Conservation (phyloP, 2,113 vertebrate genomes). For the Solenodon paradoxus region DNA sequence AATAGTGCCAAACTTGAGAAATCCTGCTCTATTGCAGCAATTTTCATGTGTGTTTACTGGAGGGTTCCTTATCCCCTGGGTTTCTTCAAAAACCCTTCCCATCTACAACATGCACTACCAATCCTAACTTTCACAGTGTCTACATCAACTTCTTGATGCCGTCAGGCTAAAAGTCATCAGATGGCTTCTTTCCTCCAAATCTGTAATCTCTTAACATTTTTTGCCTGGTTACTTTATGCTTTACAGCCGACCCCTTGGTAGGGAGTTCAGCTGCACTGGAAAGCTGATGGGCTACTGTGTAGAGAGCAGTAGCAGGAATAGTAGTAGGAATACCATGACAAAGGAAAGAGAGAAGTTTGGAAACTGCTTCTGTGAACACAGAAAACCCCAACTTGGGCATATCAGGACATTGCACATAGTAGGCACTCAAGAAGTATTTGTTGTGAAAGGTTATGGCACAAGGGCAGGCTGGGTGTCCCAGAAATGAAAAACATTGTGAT, state of each 20-base stretch:
- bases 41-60: neutral
- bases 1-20: neutral
- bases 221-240: neutral
- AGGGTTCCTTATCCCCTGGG: neutral
- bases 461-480: neutral
- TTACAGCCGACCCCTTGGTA: neutral
- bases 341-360: constrained; percentile 23
- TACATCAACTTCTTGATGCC: neutral
- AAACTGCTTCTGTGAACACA: constrained; percentile 22
- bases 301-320: neutral
- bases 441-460: neutral
- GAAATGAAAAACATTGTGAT: constrained; percentile 6
- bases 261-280: neutral
- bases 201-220: neutral
- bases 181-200: too few species aligned
- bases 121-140: neutral
- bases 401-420: neutral
- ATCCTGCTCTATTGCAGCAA: neutral
- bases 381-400: neutral
- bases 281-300: neutral
- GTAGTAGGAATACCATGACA: neutral
- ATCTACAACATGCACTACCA: neutral
- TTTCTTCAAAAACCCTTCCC: neutral
- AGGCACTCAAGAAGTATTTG: constrained; percentile 30
- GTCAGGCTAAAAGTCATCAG: neutral